Evolutionary conservation across 2,113 vertebrate genomes (phyloP).

Genomic region (Ammodytes dubius): DNA sequence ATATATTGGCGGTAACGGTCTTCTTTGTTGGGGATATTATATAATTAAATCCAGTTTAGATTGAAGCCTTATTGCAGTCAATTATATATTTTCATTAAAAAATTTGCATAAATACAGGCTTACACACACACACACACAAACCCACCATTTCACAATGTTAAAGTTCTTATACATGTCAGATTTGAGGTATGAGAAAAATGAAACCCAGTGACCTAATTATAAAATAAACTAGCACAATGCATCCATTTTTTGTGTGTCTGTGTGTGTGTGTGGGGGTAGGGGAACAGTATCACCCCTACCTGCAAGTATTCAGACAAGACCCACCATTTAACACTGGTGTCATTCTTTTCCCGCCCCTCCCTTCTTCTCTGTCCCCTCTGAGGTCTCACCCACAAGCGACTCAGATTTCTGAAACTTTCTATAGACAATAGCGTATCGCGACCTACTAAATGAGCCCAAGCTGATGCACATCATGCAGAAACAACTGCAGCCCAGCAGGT

Average conservation of each 20-base stretch:
- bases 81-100: background rate
- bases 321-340: slow-evolving; percentile 15
- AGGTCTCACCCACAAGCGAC: slow-evolving; percentile 29
- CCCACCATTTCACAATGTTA: background rate
- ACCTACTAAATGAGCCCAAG: background rate
- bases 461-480: background rate
- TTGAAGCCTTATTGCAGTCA: background rate
- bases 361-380: background rate
- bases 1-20: background rate
- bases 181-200: background rate
- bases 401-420: slow-evolving; percentile 62
- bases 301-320: slow-evolving; percentile 16
- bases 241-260: background rate
- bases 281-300: slow-evolving; percentile 37
- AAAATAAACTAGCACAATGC: background rate
- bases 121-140: background rate
- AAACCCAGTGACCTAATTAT: background rate
- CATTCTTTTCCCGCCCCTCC: slow-evolving; percentile 33
- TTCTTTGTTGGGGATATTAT: background rate
- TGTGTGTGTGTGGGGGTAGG: background rate
- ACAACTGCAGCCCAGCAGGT: background rate
- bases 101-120: background rate
- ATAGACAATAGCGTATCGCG: background rate
- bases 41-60: background rate
- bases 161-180: background rate